Base-by-base conservation (phyloP, 2,888 invertebrate genomes). In the Nudaria mundana region DNA sequence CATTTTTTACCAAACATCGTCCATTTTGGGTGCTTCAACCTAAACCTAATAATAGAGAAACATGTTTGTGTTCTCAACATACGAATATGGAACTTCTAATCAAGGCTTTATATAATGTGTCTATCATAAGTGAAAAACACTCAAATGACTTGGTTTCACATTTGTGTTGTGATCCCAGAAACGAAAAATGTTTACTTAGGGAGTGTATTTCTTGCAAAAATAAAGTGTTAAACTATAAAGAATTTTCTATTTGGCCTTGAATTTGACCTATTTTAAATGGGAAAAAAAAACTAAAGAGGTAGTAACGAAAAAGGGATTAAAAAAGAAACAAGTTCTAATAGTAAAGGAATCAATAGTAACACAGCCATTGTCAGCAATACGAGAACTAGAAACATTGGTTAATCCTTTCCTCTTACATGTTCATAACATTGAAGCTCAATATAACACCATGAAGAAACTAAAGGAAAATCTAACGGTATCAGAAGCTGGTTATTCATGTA, bases 1-100 rank as follows among this genome's bases (percentile, higher is more conserved):
- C 37, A 13, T 40, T 40, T 34, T 44, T 44, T 30, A 29, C 20
- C 8, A 44, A 46, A 28, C 15, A 37, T 25, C 36, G 46, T 12
- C 46, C 46, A 8, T 45, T 45, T 35, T 45, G 45, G 45, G 37
- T 43, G 14, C 25, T 38, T 18, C 22, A 33, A 33, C 47, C 47
- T 10, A 40, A 47, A 39, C 8, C 30, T 10, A 23, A 25, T 14
- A 36, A 36, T 32, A 46, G 41, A 30, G 40, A 47, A 23, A 47
- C 47, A 18, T 47, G 47, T 33, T 30, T 30, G 34, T 47, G 47
- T 34, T 29, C 22, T 26, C 15, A 28, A 23, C 47, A 47, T 31
- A 26, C 34, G 16, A 47, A 47, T 37, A 34, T 47, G 12, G 39
- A 47, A 24, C 25, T 38, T 14, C 25, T 41, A 24, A 36, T 36